Evolutionary conservation across 1,140 invertebrate genomes (phyloP), one percentile per base, ranked within the genome.

Genomic region (Cydia pomonella): DNA sequence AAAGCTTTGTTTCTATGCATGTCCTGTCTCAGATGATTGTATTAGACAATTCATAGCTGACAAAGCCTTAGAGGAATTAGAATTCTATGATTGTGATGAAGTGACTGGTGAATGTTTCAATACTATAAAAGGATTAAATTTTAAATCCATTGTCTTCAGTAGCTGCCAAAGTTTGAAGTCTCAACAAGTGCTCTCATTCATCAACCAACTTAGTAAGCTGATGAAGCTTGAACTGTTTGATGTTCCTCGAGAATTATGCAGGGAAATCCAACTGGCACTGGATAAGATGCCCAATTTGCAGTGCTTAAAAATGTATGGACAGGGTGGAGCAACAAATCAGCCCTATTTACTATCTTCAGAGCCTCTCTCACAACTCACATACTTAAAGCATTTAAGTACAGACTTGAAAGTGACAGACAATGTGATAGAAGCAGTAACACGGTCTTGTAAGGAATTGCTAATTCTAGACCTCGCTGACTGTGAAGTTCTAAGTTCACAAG

Each of bases 1-100:
- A 59, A 59, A 59, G 12, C 53, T 59, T 59, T 23, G 53, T 59
- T 59, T 59, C 21, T 23, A 23, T 59, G 53, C 53, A 59, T 59
- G 53, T n/a, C 53, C 53, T 59, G 53, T 59, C 9, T 23, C 53
- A 23, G 53, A 59, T n/a, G n/a, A 23, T 23, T 59, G 18, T 59
- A 21, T 59, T 1, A 23, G 53, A 4, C 18, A 59, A 59, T 23
- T 59, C 21, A 23, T 59, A 23, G 21, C 53, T 23, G 53, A 59
- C 9, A 59, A 59, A 59, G 18, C 53, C 18, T 12, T 59, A 23
- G 53, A 59, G 23, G 53, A 59, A 59, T 23, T 59, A 21, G 53
- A 59, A 59, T 59, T 59, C 21, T 23, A 59, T 23, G 53, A 59
- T 7, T 59, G 53, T 59, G 53, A 59, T 59, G 21, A 59, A 21